Percentiles rank a stretch among this genome's conserved stretches.
Evolutionary conservation across 2,888 invertebrate genomes (phyloP).

Genomic region (Helleia helle): DNA sequence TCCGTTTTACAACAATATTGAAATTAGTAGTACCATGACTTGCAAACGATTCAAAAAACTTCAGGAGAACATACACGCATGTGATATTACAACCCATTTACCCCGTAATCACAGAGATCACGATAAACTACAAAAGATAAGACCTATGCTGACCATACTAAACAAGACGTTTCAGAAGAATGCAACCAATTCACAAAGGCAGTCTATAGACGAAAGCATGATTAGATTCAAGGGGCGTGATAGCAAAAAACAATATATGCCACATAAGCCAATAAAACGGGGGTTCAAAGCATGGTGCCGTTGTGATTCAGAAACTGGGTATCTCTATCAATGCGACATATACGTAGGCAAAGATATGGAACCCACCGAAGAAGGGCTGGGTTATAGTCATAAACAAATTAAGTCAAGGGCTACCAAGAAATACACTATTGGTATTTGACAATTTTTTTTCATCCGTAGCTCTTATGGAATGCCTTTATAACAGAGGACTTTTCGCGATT

Average conservation of each 20-base stretch:
- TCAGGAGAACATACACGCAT: constrained; percentile 17
- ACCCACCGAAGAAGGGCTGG: constrained; percentile 1
- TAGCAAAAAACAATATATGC: constrained; percentile 22
- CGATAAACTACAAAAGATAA: constrained; percentile 17
- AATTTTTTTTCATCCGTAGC: constrained; percentile 1
- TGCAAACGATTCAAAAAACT: constrained; percentile 20
- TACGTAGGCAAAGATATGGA: not conserved
- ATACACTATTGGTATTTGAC: constrained; percentile 4
- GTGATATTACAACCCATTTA: constrained; percentile 16
- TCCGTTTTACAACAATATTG: constrained; percentile 26
- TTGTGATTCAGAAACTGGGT: not conserved
- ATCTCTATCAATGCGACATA: too few relatives aligned
- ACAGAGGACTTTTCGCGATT: constrained; percentile 2
- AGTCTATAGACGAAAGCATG: constrained; percentile 23
- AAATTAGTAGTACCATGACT: constrained; percentile 26
- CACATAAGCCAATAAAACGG: constrained; percentile 7
- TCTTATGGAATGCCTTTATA: not conserved
- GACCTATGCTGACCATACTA: constrained; percentile 15
- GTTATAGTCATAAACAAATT: not conserved
- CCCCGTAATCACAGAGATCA: constrained; percentile 12
- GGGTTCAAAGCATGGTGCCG: constrained; percentile 1
- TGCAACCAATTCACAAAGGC: constrained; percentile 11
- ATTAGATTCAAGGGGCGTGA: constrained; percentile 20
- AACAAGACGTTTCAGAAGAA: constrained; percentile 15
- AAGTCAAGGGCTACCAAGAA: not conserved